A percentile compares a stretch with the other conserved stretches of the same genome.
These are phyloP conservation scores for Nannospalax galili DNA, from an alignment of 2,113 vertebrate genomes.

Conservation along the genomic window DNA sequence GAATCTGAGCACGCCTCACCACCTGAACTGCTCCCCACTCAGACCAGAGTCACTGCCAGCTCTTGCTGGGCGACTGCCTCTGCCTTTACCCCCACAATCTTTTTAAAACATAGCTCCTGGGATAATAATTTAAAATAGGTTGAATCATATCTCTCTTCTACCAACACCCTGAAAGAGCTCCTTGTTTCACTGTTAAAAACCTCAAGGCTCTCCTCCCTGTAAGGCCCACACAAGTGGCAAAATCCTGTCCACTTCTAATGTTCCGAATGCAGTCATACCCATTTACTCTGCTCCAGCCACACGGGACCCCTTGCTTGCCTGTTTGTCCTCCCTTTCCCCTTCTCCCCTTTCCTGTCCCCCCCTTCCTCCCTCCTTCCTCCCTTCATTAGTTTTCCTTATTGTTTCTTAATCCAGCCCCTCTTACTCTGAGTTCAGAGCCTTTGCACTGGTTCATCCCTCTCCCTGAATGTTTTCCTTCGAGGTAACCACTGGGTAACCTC, in stretches of 20 bases:
- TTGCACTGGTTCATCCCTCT: not conserved
- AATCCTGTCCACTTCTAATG: no score
- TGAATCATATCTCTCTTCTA: not conserved
- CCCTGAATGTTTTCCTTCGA: not conserved
- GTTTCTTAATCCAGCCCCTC: not conserved
- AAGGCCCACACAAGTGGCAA: not conserved
- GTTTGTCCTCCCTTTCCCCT: no score
- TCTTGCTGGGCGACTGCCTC: not conserved
- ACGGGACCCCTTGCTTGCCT: no score
- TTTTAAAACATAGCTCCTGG: not conserved
- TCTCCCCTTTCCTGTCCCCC: no score
- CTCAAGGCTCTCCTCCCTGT: not conserved
- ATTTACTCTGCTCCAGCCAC: not conserved
- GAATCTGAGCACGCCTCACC: not conserved
- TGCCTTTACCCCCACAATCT: not conserved
- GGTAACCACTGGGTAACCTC: not conserved
- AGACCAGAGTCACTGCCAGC: not conserved
- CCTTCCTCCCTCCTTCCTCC: not conserved
- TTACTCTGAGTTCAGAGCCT: not conserved
- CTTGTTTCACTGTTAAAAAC: not conserved
- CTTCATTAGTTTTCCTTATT: not conserved
- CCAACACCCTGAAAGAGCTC: conserved; percentile 1
- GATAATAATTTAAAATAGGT: not conserved
- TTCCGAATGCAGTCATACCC: not conserved
- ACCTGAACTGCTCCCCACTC: not conserved